phyloP scores from a whole-genome alignment of 2,113 vertebrate genomes.

The Cranoglanis bouderius region DNA sequence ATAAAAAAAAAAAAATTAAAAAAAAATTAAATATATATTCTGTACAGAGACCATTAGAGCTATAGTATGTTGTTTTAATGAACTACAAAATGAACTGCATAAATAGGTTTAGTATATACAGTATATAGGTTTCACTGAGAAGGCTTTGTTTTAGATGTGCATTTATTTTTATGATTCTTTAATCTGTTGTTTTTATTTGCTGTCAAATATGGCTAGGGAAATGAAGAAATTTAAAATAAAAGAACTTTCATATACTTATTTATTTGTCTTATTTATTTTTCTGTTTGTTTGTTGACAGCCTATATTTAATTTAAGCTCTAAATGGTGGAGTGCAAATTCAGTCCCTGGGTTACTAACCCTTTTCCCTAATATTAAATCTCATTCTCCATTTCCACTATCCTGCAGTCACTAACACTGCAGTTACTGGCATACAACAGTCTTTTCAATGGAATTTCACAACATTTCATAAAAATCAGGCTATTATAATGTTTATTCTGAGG shows the following conservation, averaged over 20 bases:
- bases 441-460: background rate
- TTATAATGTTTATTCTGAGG: background rate
- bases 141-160: constrained; percentile 15
- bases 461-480: background rate
- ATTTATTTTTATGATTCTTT: constrained; percentile 2
- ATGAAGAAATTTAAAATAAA: constrained; percentile 10
- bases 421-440: background rate
- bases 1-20: no score
- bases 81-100: constrained; percentile 6
- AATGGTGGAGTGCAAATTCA: background rate
- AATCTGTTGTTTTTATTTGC: background rate
- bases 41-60: constrained; percentile 19
- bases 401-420: background rate
- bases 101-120: background rate
- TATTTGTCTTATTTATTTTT: background rate
- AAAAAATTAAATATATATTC: constrained; percentile 3
- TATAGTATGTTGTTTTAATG: constrained; percentile 23
- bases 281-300: background rate
- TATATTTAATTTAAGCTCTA: background rate
- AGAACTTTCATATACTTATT: background rate
- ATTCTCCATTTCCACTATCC: background rate
- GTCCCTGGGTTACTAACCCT: background rate
- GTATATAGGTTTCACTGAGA: background rate
- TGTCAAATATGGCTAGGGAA: background rate
- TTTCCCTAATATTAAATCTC: background rate